Percentiles rank a stretch among this genome's conserved stretches.
Conservation (phyloP, 2,797 vertebrate species). For the Protonibea diacanthus region DNA sequence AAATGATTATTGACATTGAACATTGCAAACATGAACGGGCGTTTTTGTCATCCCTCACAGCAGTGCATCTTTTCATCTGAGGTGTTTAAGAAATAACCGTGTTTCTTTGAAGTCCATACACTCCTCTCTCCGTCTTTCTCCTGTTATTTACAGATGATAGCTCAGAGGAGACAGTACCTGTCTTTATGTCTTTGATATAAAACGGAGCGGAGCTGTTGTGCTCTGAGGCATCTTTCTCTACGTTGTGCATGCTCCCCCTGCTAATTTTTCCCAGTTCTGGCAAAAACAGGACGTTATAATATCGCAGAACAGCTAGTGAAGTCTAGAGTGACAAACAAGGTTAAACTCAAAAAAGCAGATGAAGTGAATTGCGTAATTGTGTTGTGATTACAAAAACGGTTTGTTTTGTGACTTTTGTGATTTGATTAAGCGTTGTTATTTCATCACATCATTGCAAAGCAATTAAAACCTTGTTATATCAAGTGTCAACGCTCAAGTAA, state of each 20-base stretch:
- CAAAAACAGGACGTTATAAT: neutral
- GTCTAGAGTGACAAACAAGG: neutral
- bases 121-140: too few relatives aligned
- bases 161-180: neutral
- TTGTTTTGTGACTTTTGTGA: neutral
- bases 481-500: too few relatives aligned
- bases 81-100: neutral
- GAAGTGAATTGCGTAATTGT: neutral
- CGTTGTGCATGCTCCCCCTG: neutral
- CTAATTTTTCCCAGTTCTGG: neutral
- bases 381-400: neutral
- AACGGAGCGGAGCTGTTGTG: neutral
- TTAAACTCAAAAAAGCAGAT: neutral
- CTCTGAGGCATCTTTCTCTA: neutral
- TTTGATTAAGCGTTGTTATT: neutral
- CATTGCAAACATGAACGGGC: neutral
- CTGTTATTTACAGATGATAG: too few relatives aligned
- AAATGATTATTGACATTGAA: neutral
- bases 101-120: neutral
- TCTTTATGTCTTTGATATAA: neutral
- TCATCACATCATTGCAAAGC: neutral
- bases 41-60: conserved; percentile 1
- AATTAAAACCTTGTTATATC: neutral
- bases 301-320: neutral
- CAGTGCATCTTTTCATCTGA: neutral